A percentile compares a stretch with the other conserved stretches of the same genome.
Conservation (phyloP, 2,113 vertebrate species). For the Polypterus senegalus region DNA sequence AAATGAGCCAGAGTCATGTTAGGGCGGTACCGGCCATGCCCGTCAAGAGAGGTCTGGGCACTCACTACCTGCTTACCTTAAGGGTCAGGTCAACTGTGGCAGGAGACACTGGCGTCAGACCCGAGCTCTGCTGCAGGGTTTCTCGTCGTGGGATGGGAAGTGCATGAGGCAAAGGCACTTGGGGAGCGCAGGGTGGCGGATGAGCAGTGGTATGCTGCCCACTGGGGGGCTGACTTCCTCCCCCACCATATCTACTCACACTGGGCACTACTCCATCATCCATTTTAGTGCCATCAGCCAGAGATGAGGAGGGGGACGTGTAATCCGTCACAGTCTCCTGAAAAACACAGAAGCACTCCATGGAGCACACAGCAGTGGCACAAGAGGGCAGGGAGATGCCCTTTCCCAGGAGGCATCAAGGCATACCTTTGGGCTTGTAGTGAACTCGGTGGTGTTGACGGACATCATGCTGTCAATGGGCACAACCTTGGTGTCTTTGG, state of each 20-base stretch:
- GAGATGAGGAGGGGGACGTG: slow-evolving; percentile 80
- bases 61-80: slow-evolving; percentile 60
- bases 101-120: slow-evolving; percentile 87
- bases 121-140: slow-evolving; percentile 83
- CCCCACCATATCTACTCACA: slow-evolving; percentile 49
- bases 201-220: too few relatives aligned
- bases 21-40: too few relatives aligned
- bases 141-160: slow-evolving; percentile 81
- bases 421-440: slow-evolving; percentile 69
- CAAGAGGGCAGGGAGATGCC: not conserved
- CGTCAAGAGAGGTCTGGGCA: slow-evolving; percentile 33
- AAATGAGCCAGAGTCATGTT: slow-evolving; percentile 5
- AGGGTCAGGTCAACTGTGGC: slow-evolving; percentile 93
- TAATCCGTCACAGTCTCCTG: slow-evolving; percentile 96
- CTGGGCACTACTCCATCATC: slow-evolving; percentile 87
- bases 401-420: too few relatives aligned
- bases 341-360: slow-evolving; percentile 11
- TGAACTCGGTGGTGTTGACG: slow-evolving; percentile 75
- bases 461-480: slow-evolving; percentile 87
- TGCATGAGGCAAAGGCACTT: slow-evolving; percentile 89
- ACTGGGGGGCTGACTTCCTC: too few relatives aligned
- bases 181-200: slow-evolving; percentile 34
- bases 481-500: slow-evolving; percentile 63
- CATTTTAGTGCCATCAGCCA: slow-evolving; percentile 84
- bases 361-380: too few relatives aligned